Base-by-base conservation (phyloP, 2,113 vertebrate genomes). In the Telmatochromis sp. region DNA sequence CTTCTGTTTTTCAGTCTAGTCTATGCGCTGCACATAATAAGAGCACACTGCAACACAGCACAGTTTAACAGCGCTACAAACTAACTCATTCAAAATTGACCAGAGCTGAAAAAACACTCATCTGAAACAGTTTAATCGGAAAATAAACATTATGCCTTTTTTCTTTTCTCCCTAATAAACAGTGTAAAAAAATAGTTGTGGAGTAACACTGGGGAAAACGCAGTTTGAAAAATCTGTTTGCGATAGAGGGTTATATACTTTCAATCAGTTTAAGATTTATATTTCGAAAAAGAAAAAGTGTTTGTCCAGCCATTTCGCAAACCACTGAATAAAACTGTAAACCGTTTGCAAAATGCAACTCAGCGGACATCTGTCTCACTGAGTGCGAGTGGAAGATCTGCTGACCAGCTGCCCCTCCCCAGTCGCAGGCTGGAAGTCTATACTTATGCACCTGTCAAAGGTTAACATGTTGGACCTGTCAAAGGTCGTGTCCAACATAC, bases 361-460 rank as follows among this genome's bases (percentile, higher is more conserved):
- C 33, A 47, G 35, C 7, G 5, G 88, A 83, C 70, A 87, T 84
- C 40, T 78, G 73, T 89, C 86, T 86, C 21, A 45, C 47, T 2
- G n/a, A 79, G 82, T 73, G 57, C n/a, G 55, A 86, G 70, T 58
- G 65, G 70, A 81, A 15, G 81, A 68, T 68, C 81, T 84, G 80
- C 86, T 84, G 79, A 92, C 53, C 83, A 53, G 83, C 47, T 51
- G 28, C 37, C 68, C 45, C 70, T 84, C 68, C 80, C 60, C 55
- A 86, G 49, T 68, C 7, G 2, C 10, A 21, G 10, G 26, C 60
- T 86, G 80, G 42, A 28, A 45, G 81, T 87, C 83, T 91, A 80
- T 81, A 86, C 88, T 87, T 87, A 86, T 33, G 90, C 86, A 89
- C 55, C 86, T 91, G 93, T 90, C 87, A 87, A 87, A 87, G 83